These are phyloP conservation scores for Drosophila peninsularis DNA, from an alignment of 2,888 invertebrate species.

Conservation along the genomic window DNA sequence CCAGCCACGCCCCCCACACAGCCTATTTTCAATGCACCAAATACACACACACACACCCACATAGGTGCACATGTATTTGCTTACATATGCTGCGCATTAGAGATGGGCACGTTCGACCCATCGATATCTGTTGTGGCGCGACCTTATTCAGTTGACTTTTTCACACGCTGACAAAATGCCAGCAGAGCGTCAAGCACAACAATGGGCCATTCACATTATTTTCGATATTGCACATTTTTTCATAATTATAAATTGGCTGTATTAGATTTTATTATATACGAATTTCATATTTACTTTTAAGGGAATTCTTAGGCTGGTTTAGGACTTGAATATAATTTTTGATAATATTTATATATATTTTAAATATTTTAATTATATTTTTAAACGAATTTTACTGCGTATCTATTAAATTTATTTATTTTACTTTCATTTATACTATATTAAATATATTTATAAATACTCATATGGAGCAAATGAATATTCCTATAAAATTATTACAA, in stretches of 20 bases:
- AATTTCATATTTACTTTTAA: not conserved
- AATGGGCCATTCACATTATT: constrained; percentile 33
- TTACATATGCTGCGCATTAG: constrained; percentile 32
- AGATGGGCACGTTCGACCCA: constrained; percentile 50
- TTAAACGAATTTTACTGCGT: not conserved
- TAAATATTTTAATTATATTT: not conserved
- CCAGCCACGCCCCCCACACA: constrained; percentile 1
- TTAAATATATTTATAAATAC: not conserved
- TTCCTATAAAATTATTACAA: no score
- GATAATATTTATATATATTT: not conserved
- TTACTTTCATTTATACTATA: not conserved
- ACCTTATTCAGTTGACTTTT: constrained; percentile 32
- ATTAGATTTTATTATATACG: not conserved
- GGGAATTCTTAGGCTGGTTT: not conserved
- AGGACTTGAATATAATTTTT: not conserved
- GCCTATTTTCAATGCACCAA: constrained; percentile 46
- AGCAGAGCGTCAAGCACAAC: not conserved
- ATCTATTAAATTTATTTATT: no score
- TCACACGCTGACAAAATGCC: constrained; percentile 33
- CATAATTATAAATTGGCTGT: constrained; percentile 18
- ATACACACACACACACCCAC: not conserved
- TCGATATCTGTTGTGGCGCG: constrained; percentile 47
- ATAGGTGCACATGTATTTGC: not conserved
- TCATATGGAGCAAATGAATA: no score
- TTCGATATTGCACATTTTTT: constrained; percentile 5